phyloP scores from a whole-genome alignment of 2,797 vertebrate genomes.

The Poeciliopsis turneri region DNA sequence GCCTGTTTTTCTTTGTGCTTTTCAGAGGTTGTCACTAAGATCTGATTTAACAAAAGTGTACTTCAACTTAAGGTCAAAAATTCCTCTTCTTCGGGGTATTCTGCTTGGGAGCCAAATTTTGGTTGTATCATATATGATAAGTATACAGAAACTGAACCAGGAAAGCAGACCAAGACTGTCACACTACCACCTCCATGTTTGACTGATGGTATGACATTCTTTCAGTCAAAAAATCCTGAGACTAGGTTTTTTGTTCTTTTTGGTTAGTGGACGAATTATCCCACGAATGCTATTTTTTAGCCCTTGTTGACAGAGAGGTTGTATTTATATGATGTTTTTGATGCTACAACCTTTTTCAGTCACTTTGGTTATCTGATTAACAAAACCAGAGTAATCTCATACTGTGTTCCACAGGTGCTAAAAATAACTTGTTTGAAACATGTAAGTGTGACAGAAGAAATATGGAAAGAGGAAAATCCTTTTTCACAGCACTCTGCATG shows the following conservation, averaged over 20 bases:
- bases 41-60: not conserved
- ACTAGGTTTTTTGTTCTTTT: not conserved
- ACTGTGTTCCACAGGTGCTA: no score
- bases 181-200: not conserved
- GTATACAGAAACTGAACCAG: not conserved
- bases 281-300: not conserved
- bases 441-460: not conserved
- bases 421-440: no score
- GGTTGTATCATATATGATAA: not conserved
- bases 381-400: no score
- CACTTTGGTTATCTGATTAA: not conserved
- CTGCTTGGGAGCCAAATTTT: not conserved
- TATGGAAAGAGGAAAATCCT: not conserved
- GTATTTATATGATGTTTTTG: not conserved
- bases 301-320: not conserved
- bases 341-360: not conserved
- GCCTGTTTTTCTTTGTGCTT: not conserved
- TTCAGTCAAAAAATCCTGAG: not conserved
- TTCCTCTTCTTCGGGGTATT: not conserved
- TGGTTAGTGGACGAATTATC: not conserved
- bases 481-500: not conserved
- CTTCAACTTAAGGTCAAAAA: not conserved
- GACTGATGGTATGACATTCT: not conserved
- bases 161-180: not conserved
- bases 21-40: not conserved